phyloP scores from a whole-genome alignment of 2,888 invertebrate genomes.

The Nemurella pictetii region DNA sequence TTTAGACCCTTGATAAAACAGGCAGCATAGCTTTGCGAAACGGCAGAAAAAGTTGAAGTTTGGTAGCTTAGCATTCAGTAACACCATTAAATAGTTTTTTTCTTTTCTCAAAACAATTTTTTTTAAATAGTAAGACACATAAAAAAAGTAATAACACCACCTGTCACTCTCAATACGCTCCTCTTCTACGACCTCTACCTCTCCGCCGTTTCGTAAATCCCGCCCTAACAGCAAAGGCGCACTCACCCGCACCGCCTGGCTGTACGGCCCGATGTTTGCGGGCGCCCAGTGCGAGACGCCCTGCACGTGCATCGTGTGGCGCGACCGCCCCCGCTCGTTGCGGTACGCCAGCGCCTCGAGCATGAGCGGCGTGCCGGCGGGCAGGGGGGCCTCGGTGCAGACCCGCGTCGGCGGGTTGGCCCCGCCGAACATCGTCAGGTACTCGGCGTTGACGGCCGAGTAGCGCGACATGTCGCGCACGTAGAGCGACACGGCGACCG shows the following conservation, averaged over 20 bases:
- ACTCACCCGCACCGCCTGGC: slow-evolving; percentile 84
- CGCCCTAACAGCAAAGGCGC: too few relatives aligned
- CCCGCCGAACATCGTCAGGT: slow-evolving; percentile 71
- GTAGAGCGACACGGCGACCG: slow-evolving; percentile 83
- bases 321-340: slow-evolving; percentile 45
- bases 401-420: slow-evolving; percentile 78
- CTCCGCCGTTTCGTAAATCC: too few relatives aligned
- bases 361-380: slow-evolving; percentile 70
- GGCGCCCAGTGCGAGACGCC: slow-evolving; percentile 98
- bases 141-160: too few relatives aligned
- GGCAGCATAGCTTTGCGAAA: too few relatives aligned
- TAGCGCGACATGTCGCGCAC: slow-evolving; percentile 83
- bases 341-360: slow-evolving; percentile 74
- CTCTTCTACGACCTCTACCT: too few relatives aligned
- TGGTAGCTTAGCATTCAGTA: too few relatives aligned
- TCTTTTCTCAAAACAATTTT: too few relatives aligned
- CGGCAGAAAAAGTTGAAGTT: too few relatives aligned
- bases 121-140: too few relatives aligned
- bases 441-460: slow-evolving; percentile 73
- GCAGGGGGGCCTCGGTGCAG: slow-evolving; percentile 79
- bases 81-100: too few relatives aligned
- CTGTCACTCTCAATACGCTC: too few relatives aligned
- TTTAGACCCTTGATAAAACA: too few relatives aligned
- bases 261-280: slow-evolving; percentile 95
- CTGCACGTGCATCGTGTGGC: slow-evolving; percentile 90